Base-by-base conservation (phyloP, 2,113 vertebrate species). In the Hypomesus transpacificus region DNA sequence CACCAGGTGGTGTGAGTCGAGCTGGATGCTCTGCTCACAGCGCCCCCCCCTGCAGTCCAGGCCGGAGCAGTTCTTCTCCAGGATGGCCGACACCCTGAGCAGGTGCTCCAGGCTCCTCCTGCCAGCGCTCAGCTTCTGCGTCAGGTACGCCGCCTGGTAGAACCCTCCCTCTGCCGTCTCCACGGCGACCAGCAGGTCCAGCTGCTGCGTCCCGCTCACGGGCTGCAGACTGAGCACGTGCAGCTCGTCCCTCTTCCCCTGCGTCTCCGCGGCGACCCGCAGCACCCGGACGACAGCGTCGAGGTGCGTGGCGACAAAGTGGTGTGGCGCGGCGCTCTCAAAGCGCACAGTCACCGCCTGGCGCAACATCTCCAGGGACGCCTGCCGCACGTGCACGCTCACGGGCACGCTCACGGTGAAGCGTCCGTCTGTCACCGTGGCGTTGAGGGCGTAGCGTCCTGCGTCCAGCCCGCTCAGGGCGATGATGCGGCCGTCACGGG, bases 11-110 rank as follows among this genome's bases (percentile, higher is more conserved):
- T 98, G 96, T 0, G 97, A 96, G 86, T 99, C 96, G 76, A 98
- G 90, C 1, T 91, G 91, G 61, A 99, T 91, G 69, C 87, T 94
- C 82, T 98, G 94, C 73, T 97, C 94, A 39, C 97, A 99, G 76
- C 95, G 95, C 0, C 94, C 94, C 0, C 96, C 96, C 13, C 95
- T 94, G 76, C 97, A 99, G 81, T 96, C 95, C 82, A 98, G 89
- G 26, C 95, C 96, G 0, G 96, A 97, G 82, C 97, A 99, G 92
- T 97, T 98, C 89, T 98, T 98, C 75, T 98, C 97, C 80, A 98
- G 80, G 84, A 98, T 94, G 60, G 97, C 93, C 0, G 96, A 94
- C 79, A 98, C 93, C 34, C 92, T 91, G 79, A 99, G 91, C 66
- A 94, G 93, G 62, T 94, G 95, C 83, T 98, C 96, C 86, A 99